Conservation (phyloP, 2,888 invertebrate species). For the Hyalella azteca region DNA sequence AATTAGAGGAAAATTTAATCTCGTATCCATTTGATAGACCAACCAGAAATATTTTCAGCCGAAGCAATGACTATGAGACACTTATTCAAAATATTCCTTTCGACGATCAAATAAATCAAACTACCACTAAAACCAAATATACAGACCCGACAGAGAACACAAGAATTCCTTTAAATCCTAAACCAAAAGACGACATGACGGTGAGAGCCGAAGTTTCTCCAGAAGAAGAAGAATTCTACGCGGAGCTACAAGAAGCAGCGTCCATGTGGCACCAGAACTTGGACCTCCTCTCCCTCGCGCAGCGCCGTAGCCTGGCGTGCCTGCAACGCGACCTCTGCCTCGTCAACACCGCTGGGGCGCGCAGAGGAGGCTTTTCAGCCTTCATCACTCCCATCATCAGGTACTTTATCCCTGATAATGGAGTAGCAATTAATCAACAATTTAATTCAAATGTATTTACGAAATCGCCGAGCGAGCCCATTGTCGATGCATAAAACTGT, state of each 20-base stretch:
- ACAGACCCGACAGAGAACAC: too few species aligned
- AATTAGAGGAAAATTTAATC: too few species aligned
- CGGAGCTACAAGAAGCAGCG: not conserved
- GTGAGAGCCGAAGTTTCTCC: too few species aligned
- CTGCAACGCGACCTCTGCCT: conserved; percentile 7
- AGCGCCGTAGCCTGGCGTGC: not conserved
- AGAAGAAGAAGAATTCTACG: not conserved
- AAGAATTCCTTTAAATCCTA: too few species aligned
- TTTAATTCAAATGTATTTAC: not conserved
- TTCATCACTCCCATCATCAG: conserved; percentile 24
- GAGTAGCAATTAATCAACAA: too few species aligned
- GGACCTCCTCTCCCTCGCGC: not conserved
- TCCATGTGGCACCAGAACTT: conserved; percentile 9
- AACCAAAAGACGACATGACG: too few species aligned
- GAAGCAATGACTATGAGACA: too few species aligned
- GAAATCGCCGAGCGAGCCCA: not conserved
- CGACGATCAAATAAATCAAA: too few species aligned
- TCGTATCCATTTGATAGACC: too few species aligned
- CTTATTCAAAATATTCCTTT: too few species aligned
- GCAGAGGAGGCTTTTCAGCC: conserved; percentile 17
- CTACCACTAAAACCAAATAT: too few species aligned
- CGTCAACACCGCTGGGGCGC: not conserved
- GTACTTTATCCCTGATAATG: not conserved
- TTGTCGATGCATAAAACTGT: not conserved
- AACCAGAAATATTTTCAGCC: too few species aligned